Percentiles rank a stretch among this genome's conserved stretches.
phyloP scores from a whole-genome alignment of 2,797 vertebrate genomes.

The Champsocephalus gunnari region DNA sequence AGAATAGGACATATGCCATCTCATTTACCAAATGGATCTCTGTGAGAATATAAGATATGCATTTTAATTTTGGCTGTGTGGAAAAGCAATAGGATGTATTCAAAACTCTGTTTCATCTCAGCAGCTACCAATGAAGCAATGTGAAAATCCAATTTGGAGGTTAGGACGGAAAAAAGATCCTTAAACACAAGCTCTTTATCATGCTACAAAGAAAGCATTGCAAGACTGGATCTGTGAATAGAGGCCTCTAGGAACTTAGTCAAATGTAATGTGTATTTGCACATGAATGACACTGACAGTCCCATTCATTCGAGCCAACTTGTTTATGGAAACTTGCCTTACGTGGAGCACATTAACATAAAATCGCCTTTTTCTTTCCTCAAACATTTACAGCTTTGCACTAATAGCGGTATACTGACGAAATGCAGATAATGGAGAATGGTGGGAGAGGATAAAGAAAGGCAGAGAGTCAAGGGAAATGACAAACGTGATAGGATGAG shows the following conservation, averaged over 20 bases:
- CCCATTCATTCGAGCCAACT: constrained; percentile 32
- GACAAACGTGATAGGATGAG: constrained; percentile 41
- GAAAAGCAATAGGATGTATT: constrained; percentile 8
- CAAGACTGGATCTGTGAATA: constrained; percentile 28
- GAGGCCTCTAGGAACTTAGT: constrained; percentile 24
- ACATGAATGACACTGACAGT: constrained; percentile 48
- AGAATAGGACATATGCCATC: neutral
- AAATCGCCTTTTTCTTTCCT: constrained; percentile 29
- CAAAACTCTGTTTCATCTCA: constrained; percentile 27
- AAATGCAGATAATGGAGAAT: constrained; percentile 28
- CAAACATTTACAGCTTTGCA: constrained; percentile 29
- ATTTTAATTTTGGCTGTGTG: constrained; percentile 14
- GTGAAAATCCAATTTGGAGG: constrained; percentile 57
- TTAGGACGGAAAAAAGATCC: constrained; percentile 38
- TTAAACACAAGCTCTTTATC: constrained; percentile 38
- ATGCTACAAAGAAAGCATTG: constrained; percentile 30
- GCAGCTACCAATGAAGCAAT: constrained; percentile 34
- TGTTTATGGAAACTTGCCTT: constrained; percentile 49
- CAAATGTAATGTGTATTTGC: constrained; percentile 53
- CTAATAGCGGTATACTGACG: constrained; percentile 25
- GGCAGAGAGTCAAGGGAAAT: constrained; percentile 34
- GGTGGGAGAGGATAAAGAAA: constrained; percentile 30
- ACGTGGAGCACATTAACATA: constrained; percentile 24
- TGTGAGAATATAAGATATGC: neutral
- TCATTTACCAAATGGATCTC: constrained; percentile 11